These are phyloP conservation scores for Recurvirostra avosetta DNA, from an alignment of 2,113 vertebrate genomes.

Conservation along the genomic window DNA sequence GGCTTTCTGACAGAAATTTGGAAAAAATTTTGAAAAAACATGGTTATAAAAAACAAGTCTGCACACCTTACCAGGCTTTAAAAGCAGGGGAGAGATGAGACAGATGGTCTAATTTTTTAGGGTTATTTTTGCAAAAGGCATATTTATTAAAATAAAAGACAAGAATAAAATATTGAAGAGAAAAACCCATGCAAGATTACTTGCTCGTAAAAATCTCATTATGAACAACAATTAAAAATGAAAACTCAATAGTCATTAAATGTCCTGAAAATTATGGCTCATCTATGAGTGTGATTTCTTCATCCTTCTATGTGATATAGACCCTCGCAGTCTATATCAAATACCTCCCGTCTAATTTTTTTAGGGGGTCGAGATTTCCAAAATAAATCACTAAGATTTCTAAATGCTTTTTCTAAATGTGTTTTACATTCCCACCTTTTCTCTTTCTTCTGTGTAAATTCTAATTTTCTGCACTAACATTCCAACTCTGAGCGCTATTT, in stretches of 20 bases:
- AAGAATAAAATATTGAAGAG: background rate
- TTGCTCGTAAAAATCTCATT: background rate
- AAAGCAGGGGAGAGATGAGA: background rate
- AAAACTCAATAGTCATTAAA: background rate
- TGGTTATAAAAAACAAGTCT: background rate
- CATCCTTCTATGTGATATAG: background rate
- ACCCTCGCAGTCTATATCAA: background rate
- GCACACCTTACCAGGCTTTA: background rate
- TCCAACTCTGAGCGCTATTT: background rate
- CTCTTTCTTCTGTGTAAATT: background rate
- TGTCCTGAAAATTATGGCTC: background rate
- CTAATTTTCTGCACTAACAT: background rate
- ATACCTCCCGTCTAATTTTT: background rate
- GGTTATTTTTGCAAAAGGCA: background rate
- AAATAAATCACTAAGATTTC: background rate
- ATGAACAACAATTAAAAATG: background rate
- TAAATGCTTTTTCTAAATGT: background rate
- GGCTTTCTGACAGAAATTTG: background rate
- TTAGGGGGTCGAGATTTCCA: accelerated
- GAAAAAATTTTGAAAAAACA: background rate
- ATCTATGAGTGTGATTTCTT: background rate
- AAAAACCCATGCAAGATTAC: background rate
- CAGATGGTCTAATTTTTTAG: background rate
- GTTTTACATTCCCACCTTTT: background rate
- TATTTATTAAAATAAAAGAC: background rate